A percentile compares a stretch with the other conserved stretches of the same genome.
Conservation (phyloP, 2,888 invertebrate genomes). For the Lepidochrysops patricia region DNA sequence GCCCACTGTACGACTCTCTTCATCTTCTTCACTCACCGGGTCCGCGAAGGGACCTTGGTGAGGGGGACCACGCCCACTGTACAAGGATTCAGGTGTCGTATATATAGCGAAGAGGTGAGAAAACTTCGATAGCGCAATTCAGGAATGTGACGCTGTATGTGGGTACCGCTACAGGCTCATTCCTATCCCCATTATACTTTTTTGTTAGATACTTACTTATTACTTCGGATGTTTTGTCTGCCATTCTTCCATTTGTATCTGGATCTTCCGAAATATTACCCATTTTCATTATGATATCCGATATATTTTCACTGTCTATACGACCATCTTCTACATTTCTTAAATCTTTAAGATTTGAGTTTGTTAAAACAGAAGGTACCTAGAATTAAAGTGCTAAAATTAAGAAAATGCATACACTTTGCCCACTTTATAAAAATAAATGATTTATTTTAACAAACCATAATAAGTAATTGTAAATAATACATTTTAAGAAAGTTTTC, state of each 20-base stretch:
- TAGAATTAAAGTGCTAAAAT: not conserved
- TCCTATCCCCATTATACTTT: no score
- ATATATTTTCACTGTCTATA: not conserved
- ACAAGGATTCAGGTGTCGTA: no score
- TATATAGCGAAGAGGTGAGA: no score
- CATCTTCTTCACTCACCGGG: no score
- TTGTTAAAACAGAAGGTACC: not conserved
- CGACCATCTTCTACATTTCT: not conserved
- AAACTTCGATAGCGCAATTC: no score
- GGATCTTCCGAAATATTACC: not conserved
- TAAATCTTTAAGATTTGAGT: not conserved
- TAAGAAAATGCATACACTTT: no score
- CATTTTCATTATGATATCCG: not conserved
- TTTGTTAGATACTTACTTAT: not conserved
- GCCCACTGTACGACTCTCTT: no score
- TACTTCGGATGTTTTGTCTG: not conserved
- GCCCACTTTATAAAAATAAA: not conserved
- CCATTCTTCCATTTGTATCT: not conserved
- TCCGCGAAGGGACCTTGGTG: no score
- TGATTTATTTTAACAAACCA: constrained; percentile 1
- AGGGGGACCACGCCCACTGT: no score
- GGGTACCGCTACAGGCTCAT: no score
- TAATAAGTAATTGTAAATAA: not conserved
- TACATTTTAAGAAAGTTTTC: constrained; percentile 8
- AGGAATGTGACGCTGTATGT: no score